Evolutionary conservation across 2,797 vertebrate species (phyloP).

Genomic region (Sebastes ruberrimus): DNA sequence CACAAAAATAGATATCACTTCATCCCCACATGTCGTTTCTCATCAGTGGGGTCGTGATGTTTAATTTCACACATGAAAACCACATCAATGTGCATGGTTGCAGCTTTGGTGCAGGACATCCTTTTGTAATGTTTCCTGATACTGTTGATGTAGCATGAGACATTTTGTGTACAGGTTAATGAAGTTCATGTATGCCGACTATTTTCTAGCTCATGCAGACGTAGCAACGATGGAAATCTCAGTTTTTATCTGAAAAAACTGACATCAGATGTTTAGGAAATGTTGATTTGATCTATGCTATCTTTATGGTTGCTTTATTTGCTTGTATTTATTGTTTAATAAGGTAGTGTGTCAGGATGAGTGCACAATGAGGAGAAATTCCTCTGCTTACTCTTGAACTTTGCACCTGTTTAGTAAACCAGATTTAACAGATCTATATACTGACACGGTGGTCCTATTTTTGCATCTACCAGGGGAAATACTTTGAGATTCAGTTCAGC

Average conservation of each 20-base stretch:
- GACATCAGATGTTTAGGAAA: not conserved
- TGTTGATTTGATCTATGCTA: not conserved
- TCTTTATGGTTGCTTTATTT: not conserved
- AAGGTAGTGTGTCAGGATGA: too few species aligned
- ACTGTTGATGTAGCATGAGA: not conserved
- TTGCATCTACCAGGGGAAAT: conserved; percentile 88
- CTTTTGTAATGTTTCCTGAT: conserved; percentile 23
- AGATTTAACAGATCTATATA: not conserved
- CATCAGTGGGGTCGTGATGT: not conserved
- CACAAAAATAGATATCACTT: not conserved
- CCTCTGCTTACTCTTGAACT: not conserved
- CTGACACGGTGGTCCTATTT: not conserved
- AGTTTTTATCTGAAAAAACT: not conserved
- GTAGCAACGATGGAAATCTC: not conserved
- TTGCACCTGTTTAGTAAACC: not conserved
- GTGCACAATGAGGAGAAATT: not conserved
- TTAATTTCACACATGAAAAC: conserved; percentile 35
- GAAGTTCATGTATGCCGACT: not conserved
- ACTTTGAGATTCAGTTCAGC: conserved; percentile 99
- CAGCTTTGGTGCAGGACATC: not conserved
- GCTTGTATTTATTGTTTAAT: not conserved
- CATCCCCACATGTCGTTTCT: not conserved
- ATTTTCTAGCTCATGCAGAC: not conserved
- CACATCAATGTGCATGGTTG: conserved; percentile 16
- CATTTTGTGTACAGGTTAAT: not conserved